Evolutionary conservation across 1,140 invertebrate species (phyloP), one percentile per base, ranked within the genome.

Genomic region (Macrosteles quadrilineatus): DNA sequence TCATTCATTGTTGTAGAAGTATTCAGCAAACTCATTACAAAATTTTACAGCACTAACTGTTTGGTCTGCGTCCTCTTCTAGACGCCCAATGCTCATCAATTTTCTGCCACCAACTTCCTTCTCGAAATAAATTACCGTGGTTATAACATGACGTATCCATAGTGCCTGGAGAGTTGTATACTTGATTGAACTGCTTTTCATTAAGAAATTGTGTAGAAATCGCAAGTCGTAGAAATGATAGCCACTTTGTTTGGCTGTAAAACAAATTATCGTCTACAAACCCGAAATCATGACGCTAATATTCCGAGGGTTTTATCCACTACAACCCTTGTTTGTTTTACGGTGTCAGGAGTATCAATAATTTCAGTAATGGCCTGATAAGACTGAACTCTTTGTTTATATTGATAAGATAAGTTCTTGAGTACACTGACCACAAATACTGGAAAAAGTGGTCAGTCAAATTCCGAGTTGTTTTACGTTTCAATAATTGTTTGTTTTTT

Each of bases 231-330:
- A 17, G 76, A 73, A 64, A 81, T 31, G 57, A 66, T 21, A 47
- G 72, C 6, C 0, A 73, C 75, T 67, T 68, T 78, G 62, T 76
- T 32, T 64, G 73, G 73, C 29, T 76, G 47, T 30, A 80, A 53
- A 47, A 72, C 30, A 6, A 80, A 77, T 32, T 76, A 75, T 30
- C 62, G 74, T 73, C 74, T 68, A 21, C 82, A 81, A 50, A 83
- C 75, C 73, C 80, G 73, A 74, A 81, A 84, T 30, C 77, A 74
- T 25, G 77, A 73, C 1, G 79, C 71, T 45, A 85, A 71, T 67
- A 85, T 84, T 14, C 83, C 83, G 76, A 86, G 85, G 0, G 78
- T 77, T 76, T 85, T 85, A 77, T 86, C 84, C 2, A 84, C 78
- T 21, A 81, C 76, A 70, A 78, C 76, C 17, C 80, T 71, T 36